Percentiles rank a stretch among this genome's conserved stretches.
Evolutionary conservation across 35 echinoderm and acorn worm genomes (phyloP).

Genomic region (Apostichopus japonicus): DNA sequence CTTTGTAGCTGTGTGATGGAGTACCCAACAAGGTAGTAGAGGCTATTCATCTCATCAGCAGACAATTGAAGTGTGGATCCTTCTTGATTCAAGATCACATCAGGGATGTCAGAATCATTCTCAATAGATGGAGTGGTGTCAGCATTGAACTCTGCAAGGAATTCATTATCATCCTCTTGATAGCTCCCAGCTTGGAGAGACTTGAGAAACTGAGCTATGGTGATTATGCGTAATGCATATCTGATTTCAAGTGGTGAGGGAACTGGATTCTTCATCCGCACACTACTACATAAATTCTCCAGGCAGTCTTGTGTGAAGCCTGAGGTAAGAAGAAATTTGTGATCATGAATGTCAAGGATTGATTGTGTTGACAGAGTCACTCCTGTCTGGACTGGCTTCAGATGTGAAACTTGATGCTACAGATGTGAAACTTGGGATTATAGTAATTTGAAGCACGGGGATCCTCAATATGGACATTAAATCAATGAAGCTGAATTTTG

Average conservation of each 20-base stretch:
- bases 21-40: neutral
- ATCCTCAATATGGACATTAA: no score
- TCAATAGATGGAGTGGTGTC: neutral
- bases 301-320: slow-evolving; percentile 53
- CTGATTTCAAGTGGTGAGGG: slow-evolving; percentile 50
- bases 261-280: slow-evolving; percentile 39
- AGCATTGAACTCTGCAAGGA: slow-evolving; percentile 4
- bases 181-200: slow-evolving; percentile 17
- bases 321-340: slow-evolving; percentile 47
- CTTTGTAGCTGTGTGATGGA: neutral
- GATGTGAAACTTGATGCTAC: no score
- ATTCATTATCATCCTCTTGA: slow-evolving; percentile 18
- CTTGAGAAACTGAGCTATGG: slow-evolving; percentile 35
- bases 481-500: no score
- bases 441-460: no score
- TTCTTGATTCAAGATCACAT: neutral
- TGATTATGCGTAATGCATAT: slow-evolving; percentile 40
- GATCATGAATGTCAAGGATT: slow-evolving; percentile 3
- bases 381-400: slow-evolving; percentile 49
- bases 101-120: neutral
- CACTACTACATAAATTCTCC: slow-evolving; percentile 47
- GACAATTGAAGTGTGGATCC: neutral
- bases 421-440: no score
- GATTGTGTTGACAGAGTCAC: slow-evolving; percentile 11
- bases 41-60: neutral